phyloP scores from a whole-genome alignment of 2,797 vertebrate genomes.

The Coreius guichenoti region DNA sequence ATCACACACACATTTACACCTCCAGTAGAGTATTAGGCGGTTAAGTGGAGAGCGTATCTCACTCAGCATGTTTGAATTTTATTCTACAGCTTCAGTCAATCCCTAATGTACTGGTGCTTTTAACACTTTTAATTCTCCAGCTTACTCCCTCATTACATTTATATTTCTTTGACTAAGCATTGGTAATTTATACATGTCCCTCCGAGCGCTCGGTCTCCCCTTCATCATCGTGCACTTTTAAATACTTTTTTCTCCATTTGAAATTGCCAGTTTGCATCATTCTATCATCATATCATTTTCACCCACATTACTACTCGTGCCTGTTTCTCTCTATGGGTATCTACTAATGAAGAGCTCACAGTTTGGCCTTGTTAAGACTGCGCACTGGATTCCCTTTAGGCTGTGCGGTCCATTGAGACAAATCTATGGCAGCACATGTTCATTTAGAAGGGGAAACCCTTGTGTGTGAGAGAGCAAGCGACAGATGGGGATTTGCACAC shows the following conservation, averaged over 20 bases:
- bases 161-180: slow-evolving; percentile 62
- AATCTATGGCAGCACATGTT: slow-evolving; percentile 51
- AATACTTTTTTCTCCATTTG: slow-evolving; percentile 5
- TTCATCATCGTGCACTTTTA: slow-evolving; percentile 17
- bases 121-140: slow-evolving; percentile 68
- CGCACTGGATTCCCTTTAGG: slow-evolving; percentile 50
- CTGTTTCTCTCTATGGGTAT: slow-evolving; percentile 17
- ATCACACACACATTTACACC: slow-evolving; percentile 1
- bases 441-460: slow-evolving; percentile 51
- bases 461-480: not conserved
- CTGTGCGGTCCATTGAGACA: slow-evolving; percentile 33
- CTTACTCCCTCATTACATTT: slow-evolving; percentile 69
- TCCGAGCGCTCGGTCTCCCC: slow-evolving; percentile 46
- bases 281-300: slow-evolving; percentile 23
- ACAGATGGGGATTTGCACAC: slow-evolving; percentile 32
- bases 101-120: slow-evolving; percentile 58
- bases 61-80: slow-evolving; percentile 28
- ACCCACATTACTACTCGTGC: slow-evolving; percentile 6
- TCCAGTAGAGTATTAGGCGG: not conserved
- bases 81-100: slow-evolving; percentile 27
- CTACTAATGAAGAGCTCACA: slow-evolving; percentile 55
- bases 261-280: slow-evolving; percentile 35
- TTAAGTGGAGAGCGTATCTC: slow-evolving; percentile 16
- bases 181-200: slow-evolving; percentile 63
- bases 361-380: slow-evolving; percentile 52